phyloP scores from a whole-genome alignment of 2,888 invertebrate genomes.

The Cerceris ruficornis region DNA sequence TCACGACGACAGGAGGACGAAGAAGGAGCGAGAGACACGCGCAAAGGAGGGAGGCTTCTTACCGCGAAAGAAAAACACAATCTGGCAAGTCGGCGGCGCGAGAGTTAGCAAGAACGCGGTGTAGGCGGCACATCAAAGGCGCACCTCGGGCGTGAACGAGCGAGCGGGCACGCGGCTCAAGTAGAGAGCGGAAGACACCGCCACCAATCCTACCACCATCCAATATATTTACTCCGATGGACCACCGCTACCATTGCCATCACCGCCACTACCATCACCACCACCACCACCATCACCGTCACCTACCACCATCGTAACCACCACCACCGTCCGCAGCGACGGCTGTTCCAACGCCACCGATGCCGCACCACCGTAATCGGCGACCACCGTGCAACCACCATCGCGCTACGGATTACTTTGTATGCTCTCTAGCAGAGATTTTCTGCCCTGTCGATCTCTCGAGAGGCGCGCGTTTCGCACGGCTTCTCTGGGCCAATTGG shows the following conservation, averaged over 20 bases:
- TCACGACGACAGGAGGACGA: neutral
- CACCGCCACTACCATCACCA: slow-evolving; percentile 45
- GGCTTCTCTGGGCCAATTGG: neutral
- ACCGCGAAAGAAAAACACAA: slow-evolving; percentile 52
- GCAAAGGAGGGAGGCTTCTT: slow-evolving; percentile 47
- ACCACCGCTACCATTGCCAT: slow-evolving; percentile 72
- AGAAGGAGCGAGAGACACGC: slow-evolving; percentile 4
- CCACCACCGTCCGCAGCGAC: neutral
- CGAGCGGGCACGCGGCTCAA: slow-evolving; percentile 80
- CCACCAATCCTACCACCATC: slow-evolving; percentile 76
- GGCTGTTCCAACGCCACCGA: neutral
- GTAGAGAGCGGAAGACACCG: slow-evolving; percentile 79
- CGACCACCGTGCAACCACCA: slow-evolving; percentile 23
- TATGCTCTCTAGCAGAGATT: slow-evolving; percentile 8
- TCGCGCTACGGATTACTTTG: slow-evolving; percentile 21
- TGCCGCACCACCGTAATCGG: slow-evolving; percentile 12
- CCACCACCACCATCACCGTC: slow-evolving; percentile 35
- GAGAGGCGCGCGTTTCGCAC: neutral
- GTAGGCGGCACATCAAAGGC: slow-evolving; percentile 80
- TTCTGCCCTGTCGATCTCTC: neutral
- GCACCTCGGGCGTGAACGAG: slow-evolving; percentile 80
- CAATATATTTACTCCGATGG: slow-evolving; percentile 79
- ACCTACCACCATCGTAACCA: slow-evolving; percentile 54
- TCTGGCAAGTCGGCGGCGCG: slow-evolving; percentile 52
- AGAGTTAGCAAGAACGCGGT: slow-evolving; percentile 77